Evolutionary conservation across 2,113 vertebrate genomes (phyloP).

Genomic region (Ptyas mucosa): DNA sequence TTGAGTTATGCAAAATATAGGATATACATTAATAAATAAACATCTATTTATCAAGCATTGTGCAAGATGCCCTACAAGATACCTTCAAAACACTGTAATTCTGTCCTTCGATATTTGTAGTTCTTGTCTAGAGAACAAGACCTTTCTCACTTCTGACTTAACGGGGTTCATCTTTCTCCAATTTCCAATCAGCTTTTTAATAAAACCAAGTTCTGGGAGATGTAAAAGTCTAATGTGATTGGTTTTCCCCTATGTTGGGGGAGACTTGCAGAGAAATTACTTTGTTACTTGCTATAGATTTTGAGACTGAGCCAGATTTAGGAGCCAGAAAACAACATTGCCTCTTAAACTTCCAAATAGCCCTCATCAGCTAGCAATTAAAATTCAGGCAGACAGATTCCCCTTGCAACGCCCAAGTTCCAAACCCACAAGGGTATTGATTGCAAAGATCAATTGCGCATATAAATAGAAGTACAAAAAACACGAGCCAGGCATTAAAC

Average conservation of each 20-base stretch:
- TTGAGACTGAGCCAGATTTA: constrained; percentile 46
- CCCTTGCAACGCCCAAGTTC: constrained; percentile 28
- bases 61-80: not conserved
- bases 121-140: not conserved
- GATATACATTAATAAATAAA: not conserved
- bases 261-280: constrained; percentile 49
- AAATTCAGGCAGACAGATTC: constrained; percentile 51
- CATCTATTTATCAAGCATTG: not conserved
- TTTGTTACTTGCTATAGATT: constrained; percentile 55
- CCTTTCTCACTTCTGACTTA: not conserved
- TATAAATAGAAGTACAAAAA: constrained; percentile 62
- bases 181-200: constrained; percentile 41
- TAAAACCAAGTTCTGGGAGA: constrained; percentile 20
- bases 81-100: not conserved
- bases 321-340: constrained; percentile 8
- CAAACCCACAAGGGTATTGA: constrained; percentile 59
- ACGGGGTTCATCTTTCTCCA: not conserved
- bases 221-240: constrained; percentile 44
- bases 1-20: not conserved
- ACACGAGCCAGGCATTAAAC: constrained; percentile 60
- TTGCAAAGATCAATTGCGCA: constrained; percentile 66
- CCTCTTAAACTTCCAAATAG: constrained; percentile 38
- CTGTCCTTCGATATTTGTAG: not conserved
- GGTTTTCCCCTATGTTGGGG: constrained; percentile 50
- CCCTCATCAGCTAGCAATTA: constrained; percentile 56